Conservation (phyloP, 2,797 vertebrate genomes). For the Gymnothorax reevesii region DNA sequence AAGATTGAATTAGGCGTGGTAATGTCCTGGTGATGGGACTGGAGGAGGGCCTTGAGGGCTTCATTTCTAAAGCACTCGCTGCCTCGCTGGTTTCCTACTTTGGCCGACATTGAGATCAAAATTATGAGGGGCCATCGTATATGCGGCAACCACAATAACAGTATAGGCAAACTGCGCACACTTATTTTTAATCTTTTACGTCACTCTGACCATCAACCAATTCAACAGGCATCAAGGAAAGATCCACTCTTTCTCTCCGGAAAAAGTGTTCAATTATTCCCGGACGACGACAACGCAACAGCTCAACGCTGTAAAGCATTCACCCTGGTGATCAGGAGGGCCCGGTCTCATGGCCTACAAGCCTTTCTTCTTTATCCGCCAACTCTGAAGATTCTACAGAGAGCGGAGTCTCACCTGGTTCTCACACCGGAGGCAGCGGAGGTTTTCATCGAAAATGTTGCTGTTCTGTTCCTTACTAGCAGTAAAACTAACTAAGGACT, state of each 20-base stretch:
- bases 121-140: neutral
- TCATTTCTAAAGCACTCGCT: neutral
- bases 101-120: neutral
- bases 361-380: too few species aligned
- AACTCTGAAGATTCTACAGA: too few species aligned
- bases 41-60: neutral
- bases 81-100: neutral
- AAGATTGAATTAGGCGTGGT: neutral
- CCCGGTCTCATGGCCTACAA: neutral
- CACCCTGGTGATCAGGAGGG: neutral
- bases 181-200: neutral
- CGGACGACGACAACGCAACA: neutral
- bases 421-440: too few species aligned
- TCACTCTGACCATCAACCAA: neutral
- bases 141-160: neutral
- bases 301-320: neutral
- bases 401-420: too few species aligned
- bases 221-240: neutral
- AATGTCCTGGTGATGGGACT: neutral
- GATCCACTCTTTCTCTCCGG: neutral
- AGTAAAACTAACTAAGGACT: too few species aligned
- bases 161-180: neutral
- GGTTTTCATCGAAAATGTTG: neutral
- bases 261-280: neutral
- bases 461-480: too few species aligned